Base-by-base conservation (phyloP, 2,113 vertebrate genomes). In the Hymenochirus boettgeri region DNA sequence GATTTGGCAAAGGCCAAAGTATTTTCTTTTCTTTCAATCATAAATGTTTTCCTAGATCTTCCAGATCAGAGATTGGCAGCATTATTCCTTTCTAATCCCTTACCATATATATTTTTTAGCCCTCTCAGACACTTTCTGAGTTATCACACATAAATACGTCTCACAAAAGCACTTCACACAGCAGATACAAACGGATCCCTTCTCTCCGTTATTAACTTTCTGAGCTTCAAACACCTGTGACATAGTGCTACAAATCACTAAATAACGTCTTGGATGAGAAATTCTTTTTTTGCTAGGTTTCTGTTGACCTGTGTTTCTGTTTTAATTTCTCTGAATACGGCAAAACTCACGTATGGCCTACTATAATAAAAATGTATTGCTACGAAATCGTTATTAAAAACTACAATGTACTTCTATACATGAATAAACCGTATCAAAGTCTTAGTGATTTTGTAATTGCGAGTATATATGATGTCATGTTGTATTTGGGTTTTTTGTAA, bases 51-150 rank as follows among this genome's bases (percentile, higher is more conserved):
- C n/a, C 15, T 12, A 42, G 39, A 18, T 42, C 39, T 42, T 42
- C 13, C 39, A 42, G 39, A 42, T 42, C 39, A 42, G 39, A 42
- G 39, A 42, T 42, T 42, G 39, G 17, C 39, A 42, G n/a, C 39
- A 42, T 42, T 42, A 42, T 42, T 42, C 39, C 39, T 2, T 42
- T 15, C 39, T 42, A 42, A 42, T 42, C 39, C n/a, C 39, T 17
- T 15, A 5, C 39, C 39, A 42, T 42, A 42, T 42, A 42, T 42
- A 18, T 42, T 42, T 13, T 42, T 42, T 42, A 42, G 39, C 3
- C 13, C 39, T 42, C 39, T 12, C 39, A 42, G 39, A 42, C 39
- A 42, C 17, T 42, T 42, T 42, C n/a, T 42, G 39, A 42, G 39
- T 42, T 42, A 17, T n/a, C 39, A 42, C 39, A 42, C 39, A 42